These are phyloP conservation scores for Puntigrus tetrazona DNA, from an alignment of 2,113 vertebrate species.

Conservation along the genomic window DNA sequence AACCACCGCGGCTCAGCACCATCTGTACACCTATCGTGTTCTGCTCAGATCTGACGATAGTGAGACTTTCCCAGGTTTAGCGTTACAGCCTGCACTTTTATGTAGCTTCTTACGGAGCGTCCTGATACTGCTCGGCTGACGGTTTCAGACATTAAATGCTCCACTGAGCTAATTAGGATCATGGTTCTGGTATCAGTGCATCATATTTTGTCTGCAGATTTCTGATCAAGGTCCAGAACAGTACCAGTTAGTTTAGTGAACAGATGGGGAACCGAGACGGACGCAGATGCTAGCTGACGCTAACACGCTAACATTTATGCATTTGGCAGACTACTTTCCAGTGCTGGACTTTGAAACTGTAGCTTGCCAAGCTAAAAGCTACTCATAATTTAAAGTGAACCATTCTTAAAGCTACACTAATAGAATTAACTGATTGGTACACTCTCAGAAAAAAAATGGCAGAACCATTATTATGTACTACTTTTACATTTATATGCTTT, in stretches of 20 bases:
- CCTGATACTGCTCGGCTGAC: constrained; percentile 34
- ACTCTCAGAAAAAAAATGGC: not conserved
- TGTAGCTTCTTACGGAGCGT: not conserved
- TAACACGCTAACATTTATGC: not conserved
- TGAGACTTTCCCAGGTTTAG: constrained; percentile 32
- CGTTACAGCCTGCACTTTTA: not conserved
- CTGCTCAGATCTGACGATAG: constrained; percentile 37
- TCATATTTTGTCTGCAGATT: constrained; percentile 2
- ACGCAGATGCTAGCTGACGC: constrained; percentile 11
- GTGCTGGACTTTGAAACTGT: not conserved
- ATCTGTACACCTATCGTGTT: constrained; percentile 49
- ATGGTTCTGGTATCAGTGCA: constrained; percentile 14
- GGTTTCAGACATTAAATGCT: not conserved
- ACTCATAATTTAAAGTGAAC: not conserved
- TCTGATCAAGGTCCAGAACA: constrained; percentile 1
- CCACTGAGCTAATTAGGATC: constrained; percentile 17
- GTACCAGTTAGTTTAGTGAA: not conserved
- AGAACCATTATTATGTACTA: no score
- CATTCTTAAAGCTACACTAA: not conserved
- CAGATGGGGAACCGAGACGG: constrained; percentile 26
- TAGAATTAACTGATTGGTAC: not conserved
- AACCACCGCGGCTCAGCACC: constrained; percentile 9
- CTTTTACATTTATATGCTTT: no score
- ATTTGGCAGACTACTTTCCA: constrained; percentile 8
- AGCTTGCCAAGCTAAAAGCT: not conserved